phyloP scores from a whole-genome alignment of 2,113 vertebrate genomes.

The Anarhynchus alexandrinus region DNA sequence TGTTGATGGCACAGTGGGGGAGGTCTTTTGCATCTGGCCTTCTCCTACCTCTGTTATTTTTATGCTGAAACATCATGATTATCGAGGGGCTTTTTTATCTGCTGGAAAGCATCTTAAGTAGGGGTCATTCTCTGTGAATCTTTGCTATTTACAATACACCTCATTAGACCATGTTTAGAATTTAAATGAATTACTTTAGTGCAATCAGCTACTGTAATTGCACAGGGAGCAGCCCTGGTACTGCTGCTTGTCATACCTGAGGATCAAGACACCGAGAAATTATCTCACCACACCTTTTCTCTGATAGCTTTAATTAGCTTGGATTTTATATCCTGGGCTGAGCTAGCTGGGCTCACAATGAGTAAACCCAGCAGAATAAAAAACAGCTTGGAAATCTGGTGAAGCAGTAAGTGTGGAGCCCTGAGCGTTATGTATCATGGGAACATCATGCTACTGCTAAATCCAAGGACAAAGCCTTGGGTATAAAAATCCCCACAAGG shows the following conservation, averaged over 20 bases:
- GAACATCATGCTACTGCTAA: background rate
- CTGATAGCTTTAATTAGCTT: background rate
- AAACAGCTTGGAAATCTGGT: background rate
- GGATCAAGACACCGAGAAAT: background rate
- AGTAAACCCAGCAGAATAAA: background rate
- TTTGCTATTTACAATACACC: background rate
- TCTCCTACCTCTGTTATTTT: background rate
- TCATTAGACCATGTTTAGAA: background rate
- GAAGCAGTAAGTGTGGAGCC: background rate
- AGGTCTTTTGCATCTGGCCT: background rate
- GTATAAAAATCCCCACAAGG: background rate
- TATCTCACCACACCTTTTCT: background rate
- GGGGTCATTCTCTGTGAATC: background rate
- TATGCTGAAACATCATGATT: background rate
- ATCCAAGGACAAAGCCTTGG: background rate
- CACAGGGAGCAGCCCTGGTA: background rate
- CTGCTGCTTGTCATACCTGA: background rate
- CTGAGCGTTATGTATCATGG: background rate
- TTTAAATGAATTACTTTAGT: constrained; percentile 6
- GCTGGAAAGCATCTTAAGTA: background rate
- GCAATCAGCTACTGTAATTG: background rate
- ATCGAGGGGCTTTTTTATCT: background rate
- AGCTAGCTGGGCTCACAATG: background rate
- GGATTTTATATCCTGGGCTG: background rate
- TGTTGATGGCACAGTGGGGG: background rate